Evolutionary conservation across 2,888 invertebrate species (phyloP), one percentile per base, ranked within the genome.

Genomic region (Tiliacea citrago): DNA sequence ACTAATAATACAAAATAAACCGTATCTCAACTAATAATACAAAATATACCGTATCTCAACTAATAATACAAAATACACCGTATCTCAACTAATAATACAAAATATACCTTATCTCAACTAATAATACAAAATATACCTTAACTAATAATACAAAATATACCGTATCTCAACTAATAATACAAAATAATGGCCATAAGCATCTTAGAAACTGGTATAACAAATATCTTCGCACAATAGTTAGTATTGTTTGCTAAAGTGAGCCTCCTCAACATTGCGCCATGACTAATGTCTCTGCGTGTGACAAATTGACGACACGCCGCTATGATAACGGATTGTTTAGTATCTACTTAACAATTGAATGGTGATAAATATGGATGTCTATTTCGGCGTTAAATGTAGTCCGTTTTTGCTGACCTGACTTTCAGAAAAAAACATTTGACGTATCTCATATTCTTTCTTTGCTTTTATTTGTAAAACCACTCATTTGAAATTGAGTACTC

Each of bases 281-380:
- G 81, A 77, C 58, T 62, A 75, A 84, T 72, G 69, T 57, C n/a
- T 45, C 84, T 75, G 62, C 51, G 42, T 55, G 76, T 80, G 76
- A 82, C 82, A 73, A 80, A 82, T 76, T 63, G 63, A 60, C 58
- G 55, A 70, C 57, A 53, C 55, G 61, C 42, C 49, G 60, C 47
- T 45, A 70, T 79, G 62, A 67, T 73, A 69, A 39, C 35, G 35
- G 18, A 35, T 42, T 72, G 60, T 61, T 51, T 49, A 29, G 2
- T 51, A 29, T 45, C 39, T 75, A 57, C 45, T 62, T 75, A 51
- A 39, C 13, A 55, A 35, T 18, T 60, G 4, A 21, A 47, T n/a
- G 35, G 13, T 55, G 49, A 65, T 65, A 24, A 66, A 68, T 75
- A 49, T 49, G 61, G 61, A 72, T 75, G 21, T 21, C 7, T 42